Evolutionary conservation across 2,797 vertebrate genomes (phyloP).

Genomic region (Microctenopoma lineatum): DNA sequence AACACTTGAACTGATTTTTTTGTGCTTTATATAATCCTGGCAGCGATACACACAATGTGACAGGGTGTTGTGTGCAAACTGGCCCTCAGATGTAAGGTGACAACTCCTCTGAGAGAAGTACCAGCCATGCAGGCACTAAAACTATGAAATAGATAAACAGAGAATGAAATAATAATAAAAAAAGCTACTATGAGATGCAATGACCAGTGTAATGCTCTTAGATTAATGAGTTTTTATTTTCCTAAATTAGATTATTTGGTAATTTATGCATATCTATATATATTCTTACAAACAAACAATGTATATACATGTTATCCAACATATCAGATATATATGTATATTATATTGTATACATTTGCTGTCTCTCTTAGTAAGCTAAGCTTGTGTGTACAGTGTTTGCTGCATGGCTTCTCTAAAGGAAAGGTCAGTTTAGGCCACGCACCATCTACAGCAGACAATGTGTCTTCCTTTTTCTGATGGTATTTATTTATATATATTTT

Average conservation of each 20-base stretch:
- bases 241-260: no score
- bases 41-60: slow-evolving; percentile 82
- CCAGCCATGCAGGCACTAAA: slow-evolving; percentile 81
- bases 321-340: no score
- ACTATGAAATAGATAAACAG: slow-evolving; percentile 52
- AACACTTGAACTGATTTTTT: slow-evolving; percentile 92
- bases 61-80: slow-evolving; percentile 87
- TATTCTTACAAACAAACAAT: no score
- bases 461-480: background rate
- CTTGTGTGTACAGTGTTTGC: no score
- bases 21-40: slow-evolving; percentile 91
- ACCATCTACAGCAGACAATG: background rate
- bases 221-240: slow-evolving; percentile 31
- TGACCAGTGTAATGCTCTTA: slow-evolving; percentile 38
- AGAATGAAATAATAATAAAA: slow-evolving; percentile 50
- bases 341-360: no score
- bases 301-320: no score
- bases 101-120: slow-evolving; percentile 87
- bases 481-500: background rate
- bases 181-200: slow-evolving; percentile 50
- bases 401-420: no score
- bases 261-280: no score
- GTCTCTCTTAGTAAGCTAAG: no score
- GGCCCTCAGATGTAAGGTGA: slow-evolving; percentile 89
- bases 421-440: background rate